Base-by-base conservation (phyloP, 2,113 vertebrate species). In the Mesocricetus auratus region DNA sequence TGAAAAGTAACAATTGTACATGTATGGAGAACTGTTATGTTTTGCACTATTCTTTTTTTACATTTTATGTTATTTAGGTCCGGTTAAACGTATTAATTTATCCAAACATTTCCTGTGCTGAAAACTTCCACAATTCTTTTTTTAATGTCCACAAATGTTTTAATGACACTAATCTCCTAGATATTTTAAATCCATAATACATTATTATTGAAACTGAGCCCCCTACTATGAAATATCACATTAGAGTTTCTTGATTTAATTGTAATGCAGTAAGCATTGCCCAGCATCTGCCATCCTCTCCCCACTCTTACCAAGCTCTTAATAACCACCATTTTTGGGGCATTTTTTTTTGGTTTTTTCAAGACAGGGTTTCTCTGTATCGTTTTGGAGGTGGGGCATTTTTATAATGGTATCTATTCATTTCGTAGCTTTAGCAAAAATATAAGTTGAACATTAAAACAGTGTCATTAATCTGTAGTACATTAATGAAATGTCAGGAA, bases 401-500 rank as follows among this genome's bases (percentile, higher is more conserved):
- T 47, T 47, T 73, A 79, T 73, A 24, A 24, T 47, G 60, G 79
- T 66, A n/a, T 29, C 29, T 2, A 29, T 71, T 47, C 16, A 73
- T 90, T 82, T 83, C 83, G 71, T 71, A 62, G 75, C 47, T 92
- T 88, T 94, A 50, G 68, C 2, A 88, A 86, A 29, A 69, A 42
- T 71, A 19, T 87, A 26, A 92, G 90, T 96, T 92, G 71, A 90
- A 42, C 53, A 94, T 83, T 81, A 96, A 50, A 95, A 50, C n/a
- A 93, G 42, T 83, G 10, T 8, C 81, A 95, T 94, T 96, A 92
- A 82, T 91, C 47, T 94, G 26, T 56, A 95, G 89, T n/a, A 47
- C 45, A 87, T 92, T 94, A 95, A 42, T 69, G 85, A 92, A 96
- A 92, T 96, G 81, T 83, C 94, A 92, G 83, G 47, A 81, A 92